These are phyloP conservation scores for Bugula neritina DNA, from an alignment of 2,888 invertebrate species.

Conservation along the genomic window DNA sequence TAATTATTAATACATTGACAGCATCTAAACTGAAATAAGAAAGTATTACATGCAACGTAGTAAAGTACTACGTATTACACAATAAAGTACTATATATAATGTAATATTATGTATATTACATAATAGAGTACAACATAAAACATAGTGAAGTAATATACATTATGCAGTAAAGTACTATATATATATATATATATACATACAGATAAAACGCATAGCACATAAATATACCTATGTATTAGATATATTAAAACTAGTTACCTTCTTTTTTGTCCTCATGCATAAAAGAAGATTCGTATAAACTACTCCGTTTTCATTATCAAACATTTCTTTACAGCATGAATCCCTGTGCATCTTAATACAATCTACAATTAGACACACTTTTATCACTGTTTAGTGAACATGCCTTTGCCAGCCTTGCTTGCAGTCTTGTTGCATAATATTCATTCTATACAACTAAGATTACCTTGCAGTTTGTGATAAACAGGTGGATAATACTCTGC, in stretches of 20 bases:
- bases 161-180: not conserved
- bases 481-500: not conserved
- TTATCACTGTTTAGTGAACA: no score
- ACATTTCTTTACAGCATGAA: not conserved
- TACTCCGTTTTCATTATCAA: conserved; percentile 11
- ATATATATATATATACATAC: not conserved
- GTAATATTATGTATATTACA: no score
- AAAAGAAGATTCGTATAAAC: not conserved
- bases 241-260: conserved; percentile 1
- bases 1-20: no score
- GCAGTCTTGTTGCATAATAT: no score
- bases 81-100: no score
- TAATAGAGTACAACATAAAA: no score
- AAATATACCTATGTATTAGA: not conserved
- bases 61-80: no score
- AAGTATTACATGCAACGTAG: no score
- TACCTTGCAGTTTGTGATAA: conserved; percentile 1
- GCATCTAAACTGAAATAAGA: no score
- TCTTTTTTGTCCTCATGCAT: conserved; percentile 12
- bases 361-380: not conserved
- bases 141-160: not conserved
- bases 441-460: not conserved
- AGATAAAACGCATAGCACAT: not conserved
- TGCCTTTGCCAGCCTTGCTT: no score
- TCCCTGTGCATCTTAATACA: conserved; percentile 16